Evolutionary conservation across 2,113 vertebrate species (phyloP).

Genomic region (Argyrosomus japonicus): DNA sequence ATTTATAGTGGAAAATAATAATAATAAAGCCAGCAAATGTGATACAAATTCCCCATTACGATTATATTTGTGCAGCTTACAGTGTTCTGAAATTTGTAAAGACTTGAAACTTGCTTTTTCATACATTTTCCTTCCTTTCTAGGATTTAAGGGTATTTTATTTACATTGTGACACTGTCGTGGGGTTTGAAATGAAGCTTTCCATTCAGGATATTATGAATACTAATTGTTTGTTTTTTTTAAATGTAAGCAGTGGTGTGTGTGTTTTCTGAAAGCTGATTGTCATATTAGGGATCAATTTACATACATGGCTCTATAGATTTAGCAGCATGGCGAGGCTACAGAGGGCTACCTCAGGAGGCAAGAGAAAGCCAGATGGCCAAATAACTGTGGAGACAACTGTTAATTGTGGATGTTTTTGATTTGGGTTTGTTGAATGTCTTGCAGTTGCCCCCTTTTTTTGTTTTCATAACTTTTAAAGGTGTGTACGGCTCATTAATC

Average conservation of each 20-base stretch:
- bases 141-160: slow-evolving; percentile 72
- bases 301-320: slow-evolving; percentile 52
- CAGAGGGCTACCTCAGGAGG: slow-evolving; percentile 72
- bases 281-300: slow-evolving; percentile 70
- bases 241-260: slow-evolving; percentile 34
- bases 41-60: slow-evolving; percentile 55
- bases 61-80: slow-evolving; percentile 70
- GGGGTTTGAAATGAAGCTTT: slow-evolving; percentile 75
- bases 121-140: slow-evolving; percentile 72
- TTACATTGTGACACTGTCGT: slow-evolving; percentile 72
- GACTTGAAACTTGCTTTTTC: slow-evolving; percentile 70
- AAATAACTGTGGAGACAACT: slow-evolving; percentile 57
- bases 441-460: slow-evolving; percentile 6
- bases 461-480: slow-evolving; percentile 29
- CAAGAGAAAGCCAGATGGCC: slow-evolving; percentile 54
- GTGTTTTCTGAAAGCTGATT: slow-evolving; percentile 35
- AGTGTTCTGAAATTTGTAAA: slow-evolving; percentile 70
- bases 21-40: slow-evolving; percentile 75
- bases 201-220: slow-evolving; percentile 69
- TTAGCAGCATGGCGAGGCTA: slow-evolving; percentile 45
- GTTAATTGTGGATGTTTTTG: slow-evolving; percentile 37
- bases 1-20: slow-evolving; percentile 63
- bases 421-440: slow-evolving; percentile 32
- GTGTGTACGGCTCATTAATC: slow-evolving; percentile 23
- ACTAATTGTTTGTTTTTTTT: slow-evolving; percentile 54